Conservation (phyloP, 2,888 invertebrate genomes). For the Brachylomia viminalis region DNA sequence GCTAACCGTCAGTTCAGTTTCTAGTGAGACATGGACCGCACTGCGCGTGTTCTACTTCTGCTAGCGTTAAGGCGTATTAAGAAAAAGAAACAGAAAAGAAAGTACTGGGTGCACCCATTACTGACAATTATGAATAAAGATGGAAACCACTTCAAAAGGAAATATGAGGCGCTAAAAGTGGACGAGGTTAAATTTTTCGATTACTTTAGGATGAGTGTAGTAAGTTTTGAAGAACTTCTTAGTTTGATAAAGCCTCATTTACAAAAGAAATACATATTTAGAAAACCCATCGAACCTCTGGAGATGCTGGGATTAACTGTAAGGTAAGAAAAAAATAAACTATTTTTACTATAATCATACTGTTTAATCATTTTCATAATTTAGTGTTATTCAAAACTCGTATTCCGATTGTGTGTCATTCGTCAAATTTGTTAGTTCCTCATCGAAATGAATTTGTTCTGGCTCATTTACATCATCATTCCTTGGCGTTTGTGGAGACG, state of each 20-base stretch:
- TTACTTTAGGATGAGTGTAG: constrained; percentile 45
- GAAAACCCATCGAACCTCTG: constrained; percentile 37
- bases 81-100: constrained; percentile 39
- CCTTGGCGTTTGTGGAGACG: constrained; percentile 39
- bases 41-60: constrained; percentile 33
- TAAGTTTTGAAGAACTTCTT: constrained; percentile 45
- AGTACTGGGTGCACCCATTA: constrained; percentile 38
- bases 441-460: constrained; percentile 35
- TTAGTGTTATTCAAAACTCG: constrained; percentile 47
- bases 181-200: constrained; percentile 45
- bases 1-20: constrained; percentile 32
- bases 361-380: constrained; percentile 41
- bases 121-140: constrained; percentile 33
- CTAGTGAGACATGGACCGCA: constrained; percentile 35
- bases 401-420: constrained; percentile 38
- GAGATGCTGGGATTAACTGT: constrained; percentile 37
- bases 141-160: constrained; percentile 35
- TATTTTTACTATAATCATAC: constrained; percentile 34
- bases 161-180: constrained; percentile 45
- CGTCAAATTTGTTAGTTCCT: constrained; percentile 38
- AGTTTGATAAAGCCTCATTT: constrained; percentile 33
- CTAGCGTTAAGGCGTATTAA: constrained; percentile 31
- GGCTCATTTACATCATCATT: constrained; percentile 39
- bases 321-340: constrained; percentile 34
- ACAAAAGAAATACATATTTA: constrained; percentile 38